A percentile compares a stretch with the other conserved stretches of the same genome.
Conservation (phyloP, 2,113 vertebrate genomes). For the Calidris pugnax region DNA sequence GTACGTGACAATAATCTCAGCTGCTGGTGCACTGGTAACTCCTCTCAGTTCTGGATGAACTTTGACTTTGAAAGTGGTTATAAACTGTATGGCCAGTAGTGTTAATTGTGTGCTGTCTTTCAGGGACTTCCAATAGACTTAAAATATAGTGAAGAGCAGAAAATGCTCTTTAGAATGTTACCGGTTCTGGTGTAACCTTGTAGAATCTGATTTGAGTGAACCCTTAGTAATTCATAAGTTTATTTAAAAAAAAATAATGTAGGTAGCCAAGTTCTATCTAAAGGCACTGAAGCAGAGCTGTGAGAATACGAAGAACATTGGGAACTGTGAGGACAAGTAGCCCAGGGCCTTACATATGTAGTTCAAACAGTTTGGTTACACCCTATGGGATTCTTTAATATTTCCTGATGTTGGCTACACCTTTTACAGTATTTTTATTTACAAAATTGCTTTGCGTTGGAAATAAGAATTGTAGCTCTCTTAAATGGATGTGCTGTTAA, state of each 20-base stretch:
- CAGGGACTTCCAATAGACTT: background rate
- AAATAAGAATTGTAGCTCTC: background rate
- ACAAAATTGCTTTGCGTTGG: background rate
- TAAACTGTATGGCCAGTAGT: background rate
- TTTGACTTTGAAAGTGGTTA: background rate
- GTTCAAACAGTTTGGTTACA: background rate
- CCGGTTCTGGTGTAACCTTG: background rate
- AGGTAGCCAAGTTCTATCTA: background rate
- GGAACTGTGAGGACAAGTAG: background rate
- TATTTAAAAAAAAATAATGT: background rate
- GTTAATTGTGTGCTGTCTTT: background rate
- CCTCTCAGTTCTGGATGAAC: background rate
- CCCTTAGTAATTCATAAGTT: background rate
- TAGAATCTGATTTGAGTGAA: background rate
- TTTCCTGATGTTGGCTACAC: background rate
- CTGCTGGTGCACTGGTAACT: background rate
- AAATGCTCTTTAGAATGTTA: background rate
- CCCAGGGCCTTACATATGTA: background rate
- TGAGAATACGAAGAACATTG: background rate
- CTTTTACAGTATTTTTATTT: background rate
- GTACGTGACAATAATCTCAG: conserved; percentile 64
- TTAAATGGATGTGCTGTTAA: background rate
- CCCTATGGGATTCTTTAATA: background rate
- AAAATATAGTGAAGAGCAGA: background rate
- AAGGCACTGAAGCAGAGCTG: background rate